Evolutionary conservation across 2,888 invertebrate species (phyloP), one percentile per base, ranked within the genome.

Genomic region (Drosophila mettleri): DNA sequence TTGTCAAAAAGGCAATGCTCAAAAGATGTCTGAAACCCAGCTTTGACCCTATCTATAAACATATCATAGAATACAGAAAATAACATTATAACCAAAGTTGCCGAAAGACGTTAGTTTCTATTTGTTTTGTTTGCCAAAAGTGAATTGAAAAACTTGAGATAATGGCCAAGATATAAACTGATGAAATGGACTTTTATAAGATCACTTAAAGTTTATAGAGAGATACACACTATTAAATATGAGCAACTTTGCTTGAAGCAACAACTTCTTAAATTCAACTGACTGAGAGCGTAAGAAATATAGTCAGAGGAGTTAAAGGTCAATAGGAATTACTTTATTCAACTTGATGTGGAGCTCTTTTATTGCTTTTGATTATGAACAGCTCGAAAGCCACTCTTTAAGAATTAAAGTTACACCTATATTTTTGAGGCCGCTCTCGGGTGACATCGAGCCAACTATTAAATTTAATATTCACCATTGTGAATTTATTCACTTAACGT

Each of bases 401-500:
- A n/a, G n/a, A n/a, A n/a, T n/a, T n/a, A n/a, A n/a, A 33, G 33
- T 10, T 33, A n/a, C n/a, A n/a, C 14, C 12, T 1, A 9, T 9
- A 36, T 20, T 24, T 18, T 16, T 8, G 16, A n/a, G n/a, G n/a
- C n/a, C 45, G 38, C 64, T 61, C 61, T 55, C 58, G 58, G 49
- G 58, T 74, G 62, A 36, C 36, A 51, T 53, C 38, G 1, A 45
- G 43, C 10, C 24, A 12, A 36, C 39, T 59, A 48, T 65, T 59
- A 59, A 31, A 43, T 45, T 64, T 27, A 62, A 34, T 62, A 46
- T 38, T 18, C 33, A 33, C 12, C 39, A 41, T 38, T 45, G 27
- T n/a, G 33, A 43, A 60, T 24, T 51, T 57, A 57, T 62, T 59
- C 69, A 74, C 69, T 62, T 74, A 60, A 7, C 33, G 31, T 52